A percentile compares a stretch with the other conserved stretches of the same genome.
Conservation (phyloP, 2,888 invertebrate genomes). For the Drosophila mimica region DNA sequence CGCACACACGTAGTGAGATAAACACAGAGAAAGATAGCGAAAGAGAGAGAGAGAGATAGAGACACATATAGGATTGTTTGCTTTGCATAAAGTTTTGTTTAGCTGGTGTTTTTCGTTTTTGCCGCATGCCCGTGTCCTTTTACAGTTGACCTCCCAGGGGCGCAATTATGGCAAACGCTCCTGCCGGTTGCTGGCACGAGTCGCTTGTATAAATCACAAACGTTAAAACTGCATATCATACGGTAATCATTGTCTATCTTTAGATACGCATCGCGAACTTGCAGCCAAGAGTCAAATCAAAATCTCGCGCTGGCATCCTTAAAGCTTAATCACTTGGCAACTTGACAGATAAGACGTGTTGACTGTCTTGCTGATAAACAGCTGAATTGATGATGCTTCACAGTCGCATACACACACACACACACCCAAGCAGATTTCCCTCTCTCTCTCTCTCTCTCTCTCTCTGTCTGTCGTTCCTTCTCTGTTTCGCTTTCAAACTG, state of each 20-base stretch:
- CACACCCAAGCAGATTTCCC: neutral
- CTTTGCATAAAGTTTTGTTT: conserved; percentile 9
- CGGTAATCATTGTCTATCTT: conserved; percentile 40
- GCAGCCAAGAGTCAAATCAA: neutral
- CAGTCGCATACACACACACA: conserved; percentile 8
- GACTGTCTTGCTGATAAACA: conserved; percentile 56
- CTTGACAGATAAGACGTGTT: conserved; percentile 55
- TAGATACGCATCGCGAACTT: neutral
- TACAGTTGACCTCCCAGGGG: conserved; percentile 56
- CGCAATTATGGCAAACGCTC: conserved; percentile 61
- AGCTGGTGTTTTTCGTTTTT: conserved; percentile 20
- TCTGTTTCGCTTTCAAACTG: conserved; percentile 22
- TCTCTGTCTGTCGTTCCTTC: neutral
- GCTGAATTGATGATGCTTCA: conserved; percentile 60
- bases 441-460: neutral
- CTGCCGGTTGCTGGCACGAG: conserved; percentile 4
- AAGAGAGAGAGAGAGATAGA: neutral
- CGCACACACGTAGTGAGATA: conserved; percentile 12
- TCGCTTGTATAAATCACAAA: conserved; percentile 35
- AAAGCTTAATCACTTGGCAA: conserved; percentile 61
- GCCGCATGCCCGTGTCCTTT: conserved; percentile 45
- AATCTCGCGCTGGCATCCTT: conserved; percentile 31
- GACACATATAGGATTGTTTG: conserved; percentile 10
- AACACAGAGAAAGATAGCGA: neutral
- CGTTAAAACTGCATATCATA: conserved; percentile 50